Conservation (phyloP, 1,140 invertebrate genomes). For the Eumaeus atala region DNA sequence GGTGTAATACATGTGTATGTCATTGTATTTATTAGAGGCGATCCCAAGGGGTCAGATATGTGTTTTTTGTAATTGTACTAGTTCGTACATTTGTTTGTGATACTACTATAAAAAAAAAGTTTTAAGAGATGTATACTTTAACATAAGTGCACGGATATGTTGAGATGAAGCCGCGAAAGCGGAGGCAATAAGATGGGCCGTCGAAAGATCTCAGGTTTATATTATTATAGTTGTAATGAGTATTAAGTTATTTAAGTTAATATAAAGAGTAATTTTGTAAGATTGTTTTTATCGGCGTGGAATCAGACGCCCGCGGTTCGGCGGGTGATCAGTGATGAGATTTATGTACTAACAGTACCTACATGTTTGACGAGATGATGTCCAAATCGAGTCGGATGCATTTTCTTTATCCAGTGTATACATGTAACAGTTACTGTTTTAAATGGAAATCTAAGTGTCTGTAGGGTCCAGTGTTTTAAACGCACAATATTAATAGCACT, state of each 20-base stretch:
- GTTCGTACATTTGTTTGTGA: slow-evolving; percentile 74
- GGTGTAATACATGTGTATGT: slow-evolving; percentile 63
- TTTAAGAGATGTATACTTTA: slow-evolving; percentile 65
- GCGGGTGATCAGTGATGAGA: slow-evolving; percentile 42
- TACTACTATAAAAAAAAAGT: slow-evolving; percentile 70
- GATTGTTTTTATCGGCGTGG: slow-evolving; percentile 63
- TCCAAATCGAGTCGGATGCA: slow-evolving; percentile 43
- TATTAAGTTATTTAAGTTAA: slow-evolving; percentile 75
- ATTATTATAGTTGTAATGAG: slow-evolving; percentile 72
- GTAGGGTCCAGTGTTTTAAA: slow-evolving; percentile 72
- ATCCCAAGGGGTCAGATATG: slow-evolving; percentile 51
- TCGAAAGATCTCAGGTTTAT: slow-evolving; percentile 70
- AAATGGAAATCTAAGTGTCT: slow-evolving; percentile 68
- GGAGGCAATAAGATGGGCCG: slow-evolving; percentile 41
- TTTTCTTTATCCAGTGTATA: slow-evolving; percentile 67
- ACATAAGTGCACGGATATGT: slow-evolving; percentile 52
- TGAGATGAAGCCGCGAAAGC: slow-evolving; percentile 43
- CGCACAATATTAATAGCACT: slow-evolving; percentile 71
- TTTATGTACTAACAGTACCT: slow-evolving; percentile 57
- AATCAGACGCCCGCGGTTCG: slow-evolving; percentile 47
- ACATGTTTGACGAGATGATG: slow-evolving; percentile 45
- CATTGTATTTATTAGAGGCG: slow-evolving; percentile 69
- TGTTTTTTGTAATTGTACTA: slow-evolving; percentile 68
- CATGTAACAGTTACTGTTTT: slow-evolving; percentile 66
- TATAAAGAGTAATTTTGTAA: slow-evolving; percentile 71